phyloP scores from a whole-genome alignment of 2,888 invertebrate genomes.

The Synergus itoensis region DNA sequence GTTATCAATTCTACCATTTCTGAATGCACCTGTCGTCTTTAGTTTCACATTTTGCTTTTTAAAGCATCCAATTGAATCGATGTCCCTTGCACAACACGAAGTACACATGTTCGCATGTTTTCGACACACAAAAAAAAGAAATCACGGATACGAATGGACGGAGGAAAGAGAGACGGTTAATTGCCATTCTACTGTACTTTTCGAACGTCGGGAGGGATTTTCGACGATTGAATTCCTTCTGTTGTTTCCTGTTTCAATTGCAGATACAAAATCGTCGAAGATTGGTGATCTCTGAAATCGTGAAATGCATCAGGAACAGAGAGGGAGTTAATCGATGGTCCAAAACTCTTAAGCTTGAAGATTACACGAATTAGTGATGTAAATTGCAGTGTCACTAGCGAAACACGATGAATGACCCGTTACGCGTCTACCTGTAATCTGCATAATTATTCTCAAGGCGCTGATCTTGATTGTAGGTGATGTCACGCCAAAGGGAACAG shows the following conservation, averaged over 20 bases:
- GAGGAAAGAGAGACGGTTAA: conserved; percentile 29
- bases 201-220: conserved; percentile 11
- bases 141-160: conserved; percentile 28
- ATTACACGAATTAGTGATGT: conserved; percentile 74
- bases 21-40: not conserved
- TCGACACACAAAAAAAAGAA: not conserved
- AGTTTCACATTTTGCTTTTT: conserved; percentile 3
- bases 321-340: conserved; percentile 52
- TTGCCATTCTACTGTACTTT: conserved; percentile 39
- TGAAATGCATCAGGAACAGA: conserved; percentile 34
- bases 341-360: conserved; percentile 68
- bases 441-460: conserved; percentile 70
- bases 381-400: conserved; percentile 74
- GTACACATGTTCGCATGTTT: conserved; percentile 38
- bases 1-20: not conserved
- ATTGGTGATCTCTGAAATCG: conserved; percentile 31
- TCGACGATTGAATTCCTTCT: conserved; percentile 33
- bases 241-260: conserved; percentile 36
- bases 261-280: conserved; percentile 21
- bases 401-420: conserved; percentile 63
- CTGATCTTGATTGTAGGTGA: conserved; percentile 68
- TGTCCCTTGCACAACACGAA: conserved; percentile 40
- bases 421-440: conserved; percentile 60
- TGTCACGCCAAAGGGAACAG: conserved; percentile 63
- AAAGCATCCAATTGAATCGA: conserved; percentile 16